phyloP scores from a whole-genome alignment of 2,113 vertebrate species.

The Axis porcinus region DNA sequence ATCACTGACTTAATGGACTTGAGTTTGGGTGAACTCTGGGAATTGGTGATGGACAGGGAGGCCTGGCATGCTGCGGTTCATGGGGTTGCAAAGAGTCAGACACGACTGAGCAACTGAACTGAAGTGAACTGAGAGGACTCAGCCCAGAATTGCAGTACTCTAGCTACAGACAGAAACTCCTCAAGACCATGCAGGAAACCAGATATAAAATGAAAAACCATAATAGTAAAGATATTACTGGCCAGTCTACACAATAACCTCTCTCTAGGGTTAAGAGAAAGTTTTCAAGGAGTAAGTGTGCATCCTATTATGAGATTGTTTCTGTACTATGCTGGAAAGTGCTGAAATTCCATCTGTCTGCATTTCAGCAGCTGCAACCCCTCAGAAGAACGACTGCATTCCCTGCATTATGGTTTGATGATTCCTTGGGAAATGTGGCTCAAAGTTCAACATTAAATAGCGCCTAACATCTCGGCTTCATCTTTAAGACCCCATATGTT shows the following conservation, averaged over 20 bases:
- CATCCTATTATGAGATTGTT: background rate
- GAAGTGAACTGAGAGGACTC: background rate
- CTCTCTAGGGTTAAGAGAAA: background rate
- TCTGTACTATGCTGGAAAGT: background rate
- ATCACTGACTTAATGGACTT: background rate
- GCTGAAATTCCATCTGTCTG: background rate
- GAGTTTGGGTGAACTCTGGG: background rate
- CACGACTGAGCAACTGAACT: background rate
- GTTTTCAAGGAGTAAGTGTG: background rate
- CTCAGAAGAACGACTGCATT: background rate
- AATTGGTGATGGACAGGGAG: background rate
- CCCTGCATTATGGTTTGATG: background rate
- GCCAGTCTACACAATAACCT: background rate
- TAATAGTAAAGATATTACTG: background rate
- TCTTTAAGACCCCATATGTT: background rate
- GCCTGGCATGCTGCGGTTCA: background rate
- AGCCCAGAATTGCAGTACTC: background rate
- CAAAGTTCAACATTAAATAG: background rate
- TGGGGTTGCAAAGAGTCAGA: background rate
- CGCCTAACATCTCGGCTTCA: background rate
- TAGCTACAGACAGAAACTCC: background rate
- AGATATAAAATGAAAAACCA: constrained; percentile 4
- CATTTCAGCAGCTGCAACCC: background rate
- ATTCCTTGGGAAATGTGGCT: background rate
- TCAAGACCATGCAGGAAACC: background rate